Percentiles rank a stretch among this genome's conserved stretches.
Evolutionary conservation across 1,140 invertebrate genomes (phyloP).

Genomic region (Penaeus indicus): DNA sequence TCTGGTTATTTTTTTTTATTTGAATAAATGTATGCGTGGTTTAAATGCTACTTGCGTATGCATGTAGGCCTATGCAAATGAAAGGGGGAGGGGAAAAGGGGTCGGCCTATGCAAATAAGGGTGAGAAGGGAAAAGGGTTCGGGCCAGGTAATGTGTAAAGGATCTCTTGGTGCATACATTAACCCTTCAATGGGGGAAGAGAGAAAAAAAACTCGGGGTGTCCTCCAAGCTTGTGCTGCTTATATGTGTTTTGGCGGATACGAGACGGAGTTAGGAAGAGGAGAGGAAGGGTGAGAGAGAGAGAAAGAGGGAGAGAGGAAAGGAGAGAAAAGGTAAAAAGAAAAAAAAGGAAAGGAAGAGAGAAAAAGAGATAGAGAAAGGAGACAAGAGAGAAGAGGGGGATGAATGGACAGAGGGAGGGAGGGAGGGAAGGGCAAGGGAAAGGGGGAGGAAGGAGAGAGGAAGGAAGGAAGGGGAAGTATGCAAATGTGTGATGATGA

Average conservation of each 20-base stretch:
- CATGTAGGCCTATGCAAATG: slow-evolving; percentile 57
- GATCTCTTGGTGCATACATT: slow-evolving; percentile 61
- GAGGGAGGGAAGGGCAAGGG: background rate
- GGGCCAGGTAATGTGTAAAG: slow-evolving; percentile 61
- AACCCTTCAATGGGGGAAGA: slow-evolving; percentile 37
- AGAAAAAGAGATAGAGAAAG: slow-evolving; percentile 26
- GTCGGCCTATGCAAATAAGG: background rate
- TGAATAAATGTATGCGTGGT: slow-evolving; percentile 32
- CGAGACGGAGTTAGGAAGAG: slow-evolving; percentile 20
- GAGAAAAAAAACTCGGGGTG: slow-evolving; percentile 35
- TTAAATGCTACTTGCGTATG: slow-evolving; percentile 60
- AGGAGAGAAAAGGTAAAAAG: background rate
- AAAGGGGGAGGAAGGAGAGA: slow-evolving; percentile 24
- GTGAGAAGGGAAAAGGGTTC: background rate
- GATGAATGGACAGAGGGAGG: background rate
- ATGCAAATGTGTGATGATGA: slow-evolving; percentile 47
- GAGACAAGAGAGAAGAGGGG: slow-evolving; percentile 8
- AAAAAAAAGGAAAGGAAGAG: background rate
- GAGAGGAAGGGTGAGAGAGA: slow-evolving; percentile 25
- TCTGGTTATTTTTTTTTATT: background rate
- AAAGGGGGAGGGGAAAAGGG: slow-evolving; percentile 21
- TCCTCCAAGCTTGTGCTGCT: slow-evolving; percentile 37
- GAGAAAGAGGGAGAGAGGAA: background rate
- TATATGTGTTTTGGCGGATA: no score
- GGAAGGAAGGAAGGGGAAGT: slow-evolving; percentile 36